Evolutionary conservation across 2,113 vertebrate species (phyloP).

Genomic region (Galeopterus variegatus): DNA sequence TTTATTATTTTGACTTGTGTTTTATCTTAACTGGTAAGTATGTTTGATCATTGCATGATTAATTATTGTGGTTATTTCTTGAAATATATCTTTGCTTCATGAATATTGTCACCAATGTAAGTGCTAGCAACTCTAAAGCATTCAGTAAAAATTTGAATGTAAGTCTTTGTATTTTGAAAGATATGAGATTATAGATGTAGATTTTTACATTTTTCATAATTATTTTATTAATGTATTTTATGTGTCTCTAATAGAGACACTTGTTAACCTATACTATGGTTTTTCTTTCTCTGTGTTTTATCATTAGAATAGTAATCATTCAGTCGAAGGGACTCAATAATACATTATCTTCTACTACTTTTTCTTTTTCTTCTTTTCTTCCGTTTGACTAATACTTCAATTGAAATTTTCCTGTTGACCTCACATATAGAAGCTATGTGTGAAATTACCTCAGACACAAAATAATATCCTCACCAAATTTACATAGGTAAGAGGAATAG

Average conservation of each 20-base stretch:
- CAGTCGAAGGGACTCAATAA: neutral
- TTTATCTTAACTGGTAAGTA: neutral
- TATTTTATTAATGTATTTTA: neutral
- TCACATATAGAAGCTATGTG: neutral
- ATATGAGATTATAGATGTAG: neutral
- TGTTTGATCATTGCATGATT: neutral
- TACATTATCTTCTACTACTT: too few species aligned
- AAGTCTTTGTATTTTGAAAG: neutral
- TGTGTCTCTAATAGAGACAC: neutral
- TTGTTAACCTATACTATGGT: neutral
- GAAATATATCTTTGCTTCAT: neutral
- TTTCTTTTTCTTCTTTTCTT: neutral
- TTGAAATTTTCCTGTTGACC: neutral
- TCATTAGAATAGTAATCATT: neutral
- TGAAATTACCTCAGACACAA: neutral
- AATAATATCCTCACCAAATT: neutral
- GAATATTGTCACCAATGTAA: neutral
- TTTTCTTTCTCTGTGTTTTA: neutral
- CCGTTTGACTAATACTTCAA: neutral
- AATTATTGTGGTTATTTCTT: neutral
- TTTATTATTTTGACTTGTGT: neutral
- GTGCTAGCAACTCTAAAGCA: neutral
- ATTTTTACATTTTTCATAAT: neutral
- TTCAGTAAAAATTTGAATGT: neutral
- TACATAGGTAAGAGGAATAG: neutral